Percentiles rank a stretch among this genome's conserved stretches.
These are phyloP conservation scores for Cancer borealis DNA, from an alignment of 2,888 invertebrate species.

Conservation along the genomic window DNA sequence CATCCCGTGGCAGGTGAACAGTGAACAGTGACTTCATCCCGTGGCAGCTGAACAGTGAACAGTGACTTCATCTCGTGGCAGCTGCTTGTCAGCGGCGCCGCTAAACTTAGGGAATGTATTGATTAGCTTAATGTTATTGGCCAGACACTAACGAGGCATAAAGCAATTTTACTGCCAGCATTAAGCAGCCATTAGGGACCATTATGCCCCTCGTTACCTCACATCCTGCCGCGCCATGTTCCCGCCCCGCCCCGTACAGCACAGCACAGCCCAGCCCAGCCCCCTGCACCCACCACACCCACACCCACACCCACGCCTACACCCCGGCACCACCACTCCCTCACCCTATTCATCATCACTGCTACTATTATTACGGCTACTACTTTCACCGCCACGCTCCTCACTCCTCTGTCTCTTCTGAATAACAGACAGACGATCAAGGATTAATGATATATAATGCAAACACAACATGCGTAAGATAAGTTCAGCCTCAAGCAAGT, in stretches of 20 bases:
- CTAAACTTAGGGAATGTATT: conserved; percentile 36
- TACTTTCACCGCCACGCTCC: not conserved
- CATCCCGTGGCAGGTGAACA: too few species aligned
- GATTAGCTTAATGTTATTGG: conserved; percentile 36
- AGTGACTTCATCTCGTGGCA: too few species aligned
- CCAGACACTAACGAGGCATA: conserved; percentile 50
- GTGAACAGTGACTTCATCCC: too few species aligned
- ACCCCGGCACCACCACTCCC: not conserved
- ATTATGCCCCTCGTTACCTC: conserved; percentile 10
- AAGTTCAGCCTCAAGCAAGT: too few species aligned
- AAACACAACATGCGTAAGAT: too few species aligned
- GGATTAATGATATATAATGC: too few species aligned
- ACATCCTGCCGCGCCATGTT: not conserved
- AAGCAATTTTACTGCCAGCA: conserved; percentile 14
- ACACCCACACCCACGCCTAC: not conserved
- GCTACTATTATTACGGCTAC: not conserved
- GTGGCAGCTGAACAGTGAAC: too few species aligned
- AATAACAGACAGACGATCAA: too few species aligned
- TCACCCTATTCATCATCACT: not conserved
- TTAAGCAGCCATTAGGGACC: conserved; percentile 42
- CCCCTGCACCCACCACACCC: not conserved
- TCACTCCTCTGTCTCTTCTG: not conserved
- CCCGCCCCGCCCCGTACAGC: too few species aligned
- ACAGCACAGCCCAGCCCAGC: too few species aligned
- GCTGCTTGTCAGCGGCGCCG: not conserved